Conservation (phyloP, 2,888 invertebrate genomes). For the Cenopis cana region DNA sequence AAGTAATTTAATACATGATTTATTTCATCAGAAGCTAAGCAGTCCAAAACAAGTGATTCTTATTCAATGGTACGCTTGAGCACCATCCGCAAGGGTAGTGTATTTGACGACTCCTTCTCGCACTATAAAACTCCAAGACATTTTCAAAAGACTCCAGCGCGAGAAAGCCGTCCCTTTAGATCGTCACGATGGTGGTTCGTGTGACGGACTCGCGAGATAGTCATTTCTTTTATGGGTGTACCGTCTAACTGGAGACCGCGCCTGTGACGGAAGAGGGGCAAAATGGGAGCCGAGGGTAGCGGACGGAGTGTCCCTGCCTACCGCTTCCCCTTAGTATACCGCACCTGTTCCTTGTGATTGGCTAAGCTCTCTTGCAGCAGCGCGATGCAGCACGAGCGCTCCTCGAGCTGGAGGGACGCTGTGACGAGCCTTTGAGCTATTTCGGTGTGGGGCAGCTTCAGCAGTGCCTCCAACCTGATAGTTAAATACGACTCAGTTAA, state of each 20-base stretch:
- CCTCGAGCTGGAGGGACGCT: conserved; percentile 85
- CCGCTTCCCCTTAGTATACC: no score
- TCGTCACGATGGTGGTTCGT: no score
- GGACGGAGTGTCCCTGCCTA: no score
- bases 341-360: conserved; percentile 82
- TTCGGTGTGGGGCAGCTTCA: conserved; percentile 84
- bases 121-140: no score
- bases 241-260: no score
- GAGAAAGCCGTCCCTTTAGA: no score
- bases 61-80: neutral
- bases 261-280: no score
- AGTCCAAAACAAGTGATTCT: neutral
- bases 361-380: conserved; percentile 86
- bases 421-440: conserved; percentile 86
- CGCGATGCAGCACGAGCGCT: conserved; percentile 85
- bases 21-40: neutral
- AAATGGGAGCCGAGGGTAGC: no score
- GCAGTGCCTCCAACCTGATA: conserved; percentile 82
- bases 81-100: neutral
- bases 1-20: neutral
- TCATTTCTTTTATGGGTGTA: no score
- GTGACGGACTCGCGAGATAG: no score
- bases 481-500: neutral
- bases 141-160: no score
- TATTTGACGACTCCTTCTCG: no score